Evolutionary conservation across 2,888 invertebrate genomes (phyloP).

Genomic region (Dicranocentrus wangi): DNA sequence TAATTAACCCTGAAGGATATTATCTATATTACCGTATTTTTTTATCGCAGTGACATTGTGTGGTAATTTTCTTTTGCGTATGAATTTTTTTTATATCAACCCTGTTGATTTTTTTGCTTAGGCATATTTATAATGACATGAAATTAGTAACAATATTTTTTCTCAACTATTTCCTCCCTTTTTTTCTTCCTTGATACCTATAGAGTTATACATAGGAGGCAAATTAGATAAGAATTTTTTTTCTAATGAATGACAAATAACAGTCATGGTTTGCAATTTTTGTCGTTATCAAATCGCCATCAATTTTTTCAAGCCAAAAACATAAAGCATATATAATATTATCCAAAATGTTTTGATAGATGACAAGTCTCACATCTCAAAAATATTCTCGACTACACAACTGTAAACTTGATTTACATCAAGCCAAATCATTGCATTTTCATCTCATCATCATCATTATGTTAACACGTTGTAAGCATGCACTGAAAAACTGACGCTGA

Average conservation of each 20-base stretch:
- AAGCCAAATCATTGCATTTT: too few relatives aligned
- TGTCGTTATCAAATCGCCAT: conserved; percentile 1
- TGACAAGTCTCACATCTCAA: not conserved
- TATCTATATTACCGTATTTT: not conserved
- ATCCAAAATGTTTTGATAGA: not conserved
- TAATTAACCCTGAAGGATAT: conserved; percentile 41
- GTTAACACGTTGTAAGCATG: not conserved
- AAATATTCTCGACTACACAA: not conserved
- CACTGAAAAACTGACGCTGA: too few relatives aligned
- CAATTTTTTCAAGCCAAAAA: not conserved
- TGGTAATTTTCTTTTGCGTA: not conserved
- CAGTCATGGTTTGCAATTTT: not conserved
- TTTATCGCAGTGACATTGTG: not conserved
- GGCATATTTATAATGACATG: not conserved
- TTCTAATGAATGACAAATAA: not conserved
- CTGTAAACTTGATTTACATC: not conserved
- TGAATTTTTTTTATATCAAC: not conserved
- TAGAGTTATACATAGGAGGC: too few relatives aligned
- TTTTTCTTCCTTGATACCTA: conserved; percentile 5
- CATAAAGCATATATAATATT: not conserved
- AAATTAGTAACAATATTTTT: not conserved
- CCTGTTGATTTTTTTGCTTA: too few relatives aligned
- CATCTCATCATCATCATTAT: conserved; percentile 1
- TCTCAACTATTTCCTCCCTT: conserved; percentile 21
- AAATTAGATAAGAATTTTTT: too few relatives aligned